phyloP scores from a whole-genome alignment of 2,113 vertebrate genomes.

The Dolichallabes microphthalmus region DNA sequence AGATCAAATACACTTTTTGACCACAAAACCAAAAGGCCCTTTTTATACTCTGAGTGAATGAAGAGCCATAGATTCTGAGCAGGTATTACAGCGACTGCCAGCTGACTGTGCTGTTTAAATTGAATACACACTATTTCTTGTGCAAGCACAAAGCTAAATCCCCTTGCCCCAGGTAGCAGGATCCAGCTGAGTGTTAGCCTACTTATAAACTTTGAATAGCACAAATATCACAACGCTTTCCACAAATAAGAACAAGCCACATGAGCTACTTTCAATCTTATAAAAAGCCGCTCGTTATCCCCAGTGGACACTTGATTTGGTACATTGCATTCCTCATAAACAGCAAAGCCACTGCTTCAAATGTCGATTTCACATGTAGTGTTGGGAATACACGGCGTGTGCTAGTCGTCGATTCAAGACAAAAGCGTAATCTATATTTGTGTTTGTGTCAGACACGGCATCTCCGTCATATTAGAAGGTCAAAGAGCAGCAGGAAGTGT shows the following conservation, averaged over 20 bases:
- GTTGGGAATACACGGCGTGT: neutral
- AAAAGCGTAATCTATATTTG: neutral
- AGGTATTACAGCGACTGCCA: slow-evolving; percentile 25
- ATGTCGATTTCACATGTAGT: neutral
- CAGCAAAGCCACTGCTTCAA: neutral
- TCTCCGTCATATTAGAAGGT: slow-evolving; percentile 36
- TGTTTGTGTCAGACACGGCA: slow-evolving; percentile 31
- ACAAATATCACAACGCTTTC: slow-evolving; percentile 32
- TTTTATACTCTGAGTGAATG: slow-evolving; percentile 30
- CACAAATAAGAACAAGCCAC: slow-evolving; percentile 22
- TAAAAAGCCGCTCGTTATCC: slow-evolving; percentile 14
- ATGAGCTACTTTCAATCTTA: slow-evolving; percentile 23
- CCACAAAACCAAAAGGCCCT: neutral
- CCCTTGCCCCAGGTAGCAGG: slow-evolving; percentile 14
- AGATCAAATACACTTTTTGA: neutral
- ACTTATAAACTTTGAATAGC: slow-evolving; percentile 41
- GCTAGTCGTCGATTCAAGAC: neutral
- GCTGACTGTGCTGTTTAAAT: neutral
- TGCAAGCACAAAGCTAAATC: slow-evolving; percentile 32
- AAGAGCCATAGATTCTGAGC: slow-evolving; percentile 28
- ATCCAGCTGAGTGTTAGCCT: slow-evolving; percentile 37
- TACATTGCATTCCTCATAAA: slow-evolving; percentile 10
- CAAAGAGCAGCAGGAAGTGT: slow-evolving; percentile 44
- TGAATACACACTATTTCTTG: slow-evolving; percentile 1
- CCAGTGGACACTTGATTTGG: neutral